Evolutionary conservation across 2,797 vertebrate genomes (phyloP).

Genomic region (Arnoldichthys spilopterus): DNA sequence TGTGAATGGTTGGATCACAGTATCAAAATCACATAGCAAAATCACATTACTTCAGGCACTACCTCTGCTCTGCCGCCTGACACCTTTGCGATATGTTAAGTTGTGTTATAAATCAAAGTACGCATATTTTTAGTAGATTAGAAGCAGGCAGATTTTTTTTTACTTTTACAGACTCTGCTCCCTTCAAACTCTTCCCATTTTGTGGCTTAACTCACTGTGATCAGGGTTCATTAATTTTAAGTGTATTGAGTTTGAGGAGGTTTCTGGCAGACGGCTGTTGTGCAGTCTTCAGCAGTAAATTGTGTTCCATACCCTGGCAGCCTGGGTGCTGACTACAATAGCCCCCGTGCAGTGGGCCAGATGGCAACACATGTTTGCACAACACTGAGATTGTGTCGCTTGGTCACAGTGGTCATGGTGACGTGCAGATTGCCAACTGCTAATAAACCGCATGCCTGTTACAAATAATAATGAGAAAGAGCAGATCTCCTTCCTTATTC

Average conservation of each 20-base stretch:
- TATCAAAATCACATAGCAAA: background rate
- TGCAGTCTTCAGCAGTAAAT: constrained; percentile 37
- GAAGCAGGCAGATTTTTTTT: background rate
- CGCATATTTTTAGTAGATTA: background rate
- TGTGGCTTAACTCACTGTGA: background rate
- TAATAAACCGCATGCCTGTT: constrained; percentile 59
- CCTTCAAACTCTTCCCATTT: background rate
- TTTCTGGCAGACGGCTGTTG: constrained; percentile 30
- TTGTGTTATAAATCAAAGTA: background rate
- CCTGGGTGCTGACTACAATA: constrained; percentile 50
- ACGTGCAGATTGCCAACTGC: constrained; percentile 58
- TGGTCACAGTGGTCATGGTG: constrained; percentile 55
- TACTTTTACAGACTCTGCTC: background rate
- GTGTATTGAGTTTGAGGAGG: constrained; percentile 10
- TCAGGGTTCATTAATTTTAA: constrained; percentile 15
- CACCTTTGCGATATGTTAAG: constrained; percentile 11
- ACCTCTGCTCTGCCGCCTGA: background rate
- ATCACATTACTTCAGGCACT: constrained; percentile 11
- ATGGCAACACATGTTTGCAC: constrained; percentile 61
- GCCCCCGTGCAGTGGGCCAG: constrained; percentile 50
- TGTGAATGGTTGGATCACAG: background rate
- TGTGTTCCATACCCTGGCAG: constrained; percentile 43
- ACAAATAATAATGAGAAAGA: constrained; percentile 51
- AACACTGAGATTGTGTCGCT: constrained; percentile 57
- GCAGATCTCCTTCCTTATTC: constrained; percentile 30